A percentile compares a stretch with the other conserved stretches of the same genome.
These are phyloP conservation scores for Bovichtus variegatus DNA, from an alignment of 2,797 vertebrate genomes.

Conservation along the genomic window DNA sequence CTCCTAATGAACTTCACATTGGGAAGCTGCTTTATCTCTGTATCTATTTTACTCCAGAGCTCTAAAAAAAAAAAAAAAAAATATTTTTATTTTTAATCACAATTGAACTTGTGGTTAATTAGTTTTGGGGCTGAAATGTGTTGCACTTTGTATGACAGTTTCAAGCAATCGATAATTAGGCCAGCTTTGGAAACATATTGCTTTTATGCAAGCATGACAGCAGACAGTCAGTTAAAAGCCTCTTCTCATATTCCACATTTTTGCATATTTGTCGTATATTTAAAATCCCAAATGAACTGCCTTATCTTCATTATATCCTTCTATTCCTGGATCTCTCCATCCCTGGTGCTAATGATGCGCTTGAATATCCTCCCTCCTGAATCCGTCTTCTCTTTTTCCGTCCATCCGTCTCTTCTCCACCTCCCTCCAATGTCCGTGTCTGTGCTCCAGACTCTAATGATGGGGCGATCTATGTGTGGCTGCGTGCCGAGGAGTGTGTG, in stretches of 20 bases:
- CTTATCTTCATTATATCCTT: slow-evolving; percentile 57
- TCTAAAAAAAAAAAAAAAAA: too few relatives aligned
- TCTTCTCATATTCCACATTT: slow-evolving; percentile 26
- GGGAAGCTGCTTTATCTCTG: slow-evolving; percentile 20
- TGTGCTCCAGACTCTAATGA: slow-evolving; percentile 70
- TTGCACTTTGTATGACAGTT: slow-evolving; percentile 17
- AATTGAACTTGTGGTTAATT: slow-evolving; percentile 45
- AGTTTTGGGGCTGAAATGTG: slow-evolving; percentile 22
- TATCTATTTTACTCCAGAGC: slow-evolving; percentile 13
- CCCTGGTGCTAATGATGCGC: slow-evolving; percentile 62
- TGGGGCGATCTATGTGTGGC: slow-evolving; percentile 52
- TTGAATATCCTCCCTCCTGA: slow-evolving; percentile 55
- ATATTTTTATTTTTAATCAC: slow-evolving; percentile 39
- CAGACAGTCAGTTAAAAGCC: slow-evolving; percentile 23
- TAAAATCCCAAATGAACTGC: slow-evolving; percentile 49
- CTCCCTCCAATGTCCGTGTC: slow-evolving; percentile 36
- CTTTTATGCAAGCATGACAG: slow-evolving; percentile 32
- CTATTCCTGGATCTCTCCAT: slow-evolving; percentile 58
- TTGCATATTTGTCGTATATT: slow-evolving; percentile 56
- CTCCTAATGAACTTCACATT: slow-evolving; percentile 36
- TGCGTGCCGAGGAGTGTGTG: slow-evolving; percentile 5
- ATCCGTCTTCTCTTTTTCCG: slow-evolving; percentile 25
- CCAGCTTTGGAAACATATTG: slow-evolving; percentile 18
- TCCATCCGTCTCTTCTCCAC: slow-evolving; percentile 51
- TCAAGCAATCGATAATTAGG: slow-evolving; percentile 56